A percentile compares a stretch with the other conserved stretches of the same genome.
phyloP scores from a whole-genome alignment of 2,797 vertebrate species.

The Anguilla obscura region DNA sequence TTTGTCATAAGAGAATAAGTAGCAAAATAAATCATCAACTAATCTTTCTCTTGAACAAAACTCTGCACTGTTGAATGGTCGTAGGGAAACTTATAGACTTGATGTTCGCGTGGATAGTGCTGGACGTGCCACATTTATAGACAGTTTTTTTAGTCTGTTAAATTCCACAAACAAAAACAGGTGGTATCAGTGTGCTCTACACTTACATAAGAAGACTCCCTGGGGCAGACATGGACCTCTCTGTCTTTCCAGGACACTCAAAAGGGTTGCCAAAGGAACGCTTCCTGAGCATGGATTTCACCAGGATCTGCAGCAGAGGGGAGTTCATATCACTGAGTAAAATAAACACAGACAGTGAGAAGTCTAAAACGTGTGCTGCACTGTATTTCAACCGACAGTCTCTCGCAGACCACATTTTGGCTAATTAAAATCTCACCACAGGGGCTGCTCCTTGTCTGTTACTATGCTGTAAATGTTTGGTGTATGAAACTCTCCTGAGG shows the following conservation, averaged over 20 bases:
- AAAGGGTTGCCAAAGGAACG: constrained; percentile 95
- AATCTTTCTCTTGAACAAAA: neutral
- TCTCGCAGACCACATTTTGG: too few relatives aligned
- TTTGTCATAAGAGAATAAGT: neutral
- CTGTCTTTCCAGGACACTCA: constrained; percentile 77
- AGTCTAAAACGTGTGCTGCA: too few relatives aligned
- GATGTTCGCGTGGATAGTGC: too few relatives aligned
- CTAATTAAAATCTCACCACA: too few relatives aligned
- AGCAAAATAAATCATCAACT: neutral
- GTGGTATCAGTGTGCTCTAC: constrained; percentile 35
- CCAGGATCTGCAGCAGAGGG: constrained; percentile 79
- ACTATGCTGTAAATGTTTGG: too few relatives aligned
- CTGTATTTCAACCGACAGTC: too few relatives aligned
- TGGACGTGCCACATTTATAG: too few relatives aligned
- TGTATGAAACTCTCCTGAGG: neutral
- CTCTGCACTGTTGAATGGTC: neutral
- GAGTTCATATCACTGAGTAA: neutral
- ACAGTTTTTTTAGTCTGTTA: too few relatives aligned
- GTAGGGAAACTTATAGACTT: neutral
- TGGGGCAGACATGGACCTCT: constrained; percentile 91
- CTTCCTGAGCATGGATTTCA: constrained; percentile 96
- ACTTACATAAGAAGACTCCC: constrained; percentile 89
- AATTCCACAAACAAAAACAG: too few relatives aligned
- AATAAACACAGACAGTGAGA: constrained; percentile 7
- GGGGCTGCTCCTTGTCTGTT: too few relatives aligned